Conservation (phyloP, 2,797 vertebrate species). For the Varecia variegata region DNA sequence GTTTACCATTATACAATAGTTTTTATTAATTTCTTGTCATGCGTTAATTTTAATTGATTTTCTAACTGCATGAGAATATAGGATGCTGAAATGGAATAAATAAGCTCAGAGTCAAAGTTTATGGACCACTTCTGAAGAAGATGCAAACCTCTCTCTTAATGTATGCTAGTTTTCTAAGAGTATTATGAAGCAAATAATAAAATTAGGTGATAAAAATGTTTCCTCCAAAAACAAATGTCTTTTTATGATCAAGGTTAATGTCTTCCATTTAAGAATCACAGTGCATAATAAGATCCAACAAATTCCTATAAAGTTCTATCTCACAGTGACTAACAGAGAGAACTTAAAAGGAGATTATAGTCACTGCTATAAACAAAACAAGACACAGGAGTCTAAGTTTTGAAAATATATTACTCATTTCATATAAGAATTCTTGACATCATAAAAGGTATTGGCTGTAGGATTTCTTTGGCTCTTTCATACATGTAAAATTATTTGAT, state of each 20-base stretch:
- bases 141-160: not conserved
- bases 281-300: not conserved
- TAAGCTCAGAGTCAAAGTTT: not conserved
- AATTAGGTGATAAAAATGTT: not conserved
- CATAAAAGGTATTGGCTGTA: not conserved
- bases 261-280: slow-evolving; percentile 31
- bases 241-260: not conserved
- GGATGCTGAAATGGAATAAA: not conserved
- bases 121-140: not conserved
- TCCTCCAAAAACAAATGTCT: not conserved
- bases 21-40: not conserved
- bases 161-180: not conserved
- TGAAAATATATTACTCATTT: not conserved
- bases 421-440: not conserved
- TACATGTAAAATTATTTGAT: not conserved
- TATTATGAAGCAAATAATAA: not conserved
- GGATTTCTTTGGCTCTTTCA: not conserved
- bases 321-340: not conserved
- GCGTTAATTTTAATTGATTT: not conserved
- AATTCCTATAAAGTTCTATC: not conserved
- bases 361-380: not conserved
- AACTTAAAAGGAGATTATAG: not conserved
- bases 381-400: slow-evolving; percentile 3
- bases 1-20: not conserved
- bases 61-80: not conserved